phyloP scores from a whole-genome alignment of 1,140 invertebrate genomes.

The Sinella curviseta region DNA sequence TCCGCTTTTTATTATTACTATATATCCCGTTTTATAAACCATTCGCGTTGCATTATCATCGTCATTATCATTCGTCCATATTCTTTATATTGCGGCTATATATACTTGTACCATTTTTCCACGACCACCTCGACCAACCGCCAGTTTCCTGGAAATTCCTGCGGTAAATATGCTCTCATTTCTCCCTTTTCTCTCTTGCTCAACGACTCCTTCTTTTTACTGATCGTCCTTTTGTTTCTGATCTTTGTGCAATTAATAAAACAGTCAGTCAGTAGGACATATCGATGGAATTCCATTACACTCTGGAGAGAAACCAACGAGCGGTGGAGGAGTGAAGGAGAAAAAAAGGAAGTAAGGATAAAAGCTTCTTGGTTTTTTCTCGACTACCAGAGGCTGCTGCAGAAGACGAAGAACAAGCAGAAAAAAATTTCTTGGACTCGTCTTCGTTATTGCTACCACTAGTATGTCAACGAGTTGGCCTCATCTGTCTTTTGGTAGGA shows the following conservation, averaged over 20 bases:
- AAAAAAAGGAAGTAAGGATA: no score
- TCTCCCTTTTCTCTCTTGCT: neutral
- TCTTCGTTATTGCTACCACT: neutral
- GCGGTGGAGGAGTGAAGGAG: neutral
- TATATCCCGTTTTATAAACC: neutral
- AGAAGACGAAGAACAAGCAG: no score
- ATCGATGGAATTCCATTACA: neutral
- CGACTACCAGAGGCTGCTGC: no score
- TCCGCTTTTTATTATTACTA: neutral
- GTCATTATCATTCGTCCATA: no score
- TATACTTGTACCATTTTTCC: no score
- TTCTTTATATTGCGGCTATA: no score
- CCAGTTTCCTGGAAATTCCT: neutral
- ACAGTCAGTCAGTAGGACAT: slow-evolving; percentile 15
- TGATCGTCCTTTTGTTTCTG: neutral
- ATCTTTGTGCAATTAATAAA: slow-evolving; percentile 15
- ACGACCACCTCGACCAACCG: neutral
- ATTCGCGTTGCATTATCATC: no score
- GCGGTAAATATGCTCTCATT: neutral
- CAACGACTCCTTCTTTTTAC: neutral
- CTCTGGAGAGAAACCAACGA: neutral
- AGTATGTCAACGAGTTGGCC: slow-evolving; percentile 24
- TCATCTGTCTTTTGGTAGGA: slow-evolving; percentile 12
- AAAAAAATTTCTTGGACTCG: neutral
- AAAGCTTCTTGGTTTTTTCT: no score